Conservation (phyloP, 2,797 vertebrate species). For the Apogon hyalosoma region DNA sequence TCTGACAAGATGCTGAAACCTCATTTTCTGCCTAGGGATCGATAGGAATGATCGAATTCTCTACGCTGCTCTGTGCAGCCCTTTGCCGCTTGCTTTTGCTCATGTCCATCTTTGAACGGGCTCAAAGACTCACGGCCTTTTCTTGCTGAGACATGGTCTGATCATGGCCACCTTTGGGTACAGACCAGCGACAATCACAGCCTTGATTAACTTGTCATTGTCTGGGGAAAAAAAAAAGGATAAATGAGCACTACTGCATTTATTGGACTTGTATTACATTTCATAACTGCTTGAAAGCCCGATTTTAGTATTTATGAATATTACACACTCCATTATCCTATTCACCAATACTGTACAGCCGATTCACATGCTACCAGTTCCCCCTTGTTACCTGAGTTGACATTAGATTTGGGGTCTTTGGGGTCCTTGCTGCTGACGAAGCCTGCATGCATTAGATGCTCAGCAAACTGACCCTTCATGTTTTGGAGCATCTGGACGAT, state of each 20-base stretch:
- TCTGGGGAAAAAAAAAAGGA: slow-evolving; percentile 76
- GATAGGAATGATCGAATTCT: slow-evolving; percentile 26
- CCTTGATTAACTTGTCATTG: slow-evolving; percentile 98
- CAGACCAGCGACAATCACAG: slow-evolving; percentile 96
- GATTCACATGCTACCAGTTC: background rate
- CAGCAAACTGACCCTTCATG: slow-evolving; percentile 98
- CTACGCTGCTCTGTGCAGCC: background rate
- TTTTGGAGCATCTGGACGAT: slow-evolving; percentile 93
- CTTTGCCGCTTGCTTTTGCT: slow-evolving; percentile 15
- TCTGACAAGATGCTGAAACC: slow-evolving; percentile 27
- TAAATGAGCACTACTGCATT: background rate
- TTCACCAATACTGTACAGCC: background rate
- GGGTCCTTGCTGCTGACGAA: slow-evolving; percentile 93
- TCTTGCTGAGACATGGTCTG: slow-evolving; percentile 90
- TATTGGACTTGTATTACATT: background rate
- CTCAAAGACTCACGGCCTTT: slow-evolving; percentile 89
- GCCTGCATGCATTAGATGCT: slow-evolving; percentile 92
- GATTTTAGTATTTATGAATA: background rate
- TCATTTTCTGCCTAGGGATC: slow-evolving; percentile 31
- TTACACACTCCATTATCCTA: background rate
- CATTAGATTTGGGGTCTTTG: slow-evolving; percentile 91
- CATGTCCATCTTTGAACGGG: background rate
- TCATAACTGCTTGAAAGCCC: background rate
- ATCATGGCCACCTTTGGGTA: slow-evolving; percentile 99
- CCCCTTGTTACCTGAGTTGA: slow-evolving; percentile 90